Evolutionary conservation across 2,888 invertebrate genomes (phyloP).

Genomic region (Allacma fusca): DNA sequence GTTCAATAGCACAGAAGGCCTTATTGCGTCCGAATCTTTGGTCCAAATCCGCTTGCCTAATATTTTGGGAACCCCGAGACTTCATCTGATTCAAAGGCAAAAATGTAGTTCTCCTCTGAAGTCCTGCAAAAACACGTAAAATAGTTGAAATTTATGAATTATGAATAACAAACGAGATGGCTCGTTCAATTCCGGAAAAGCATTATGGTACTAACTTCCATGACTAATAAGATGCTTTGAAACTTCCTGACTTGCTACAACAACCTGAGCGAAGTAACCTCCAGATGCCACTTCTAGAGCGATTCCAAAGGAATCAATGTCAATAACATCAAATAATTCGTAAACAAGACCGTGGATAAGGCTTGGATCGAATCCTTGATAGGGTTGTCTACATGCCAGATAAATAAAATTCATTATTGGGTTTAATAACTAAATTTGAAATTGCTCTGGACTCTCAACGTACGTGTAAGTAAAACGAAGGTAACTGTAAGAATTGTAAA

Average conservation of each 20-base stretch:
- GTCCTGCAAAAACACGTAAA: constrained; percentile 33
- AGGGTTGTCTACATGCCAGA: not conserved
- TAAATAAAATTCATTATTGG: not conserved
- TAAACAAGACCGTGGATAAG: constrained; percentile 34
- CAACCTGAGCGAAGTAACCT: constrained; percentile 33
- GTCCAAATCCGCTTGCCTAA: constrained; percentile 47
- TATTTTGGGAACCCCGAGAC: not conserved
- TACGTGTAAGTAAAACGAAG: constrained; percentile 73
- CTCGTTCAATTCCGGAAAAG: too few relatives aligned
- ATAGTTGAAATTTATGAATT: too few relatives aligned
- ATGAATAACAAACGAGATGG: too few relatives aligned
- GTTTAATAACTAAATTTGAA: not conserved
- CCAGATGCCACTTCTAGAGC: constrained; percentile 42
- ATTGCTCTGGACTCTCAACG: not conserved
- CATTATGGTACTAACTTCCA: constrained; percentile 37
- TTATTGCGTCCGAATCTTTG: constrained; percentile 78
- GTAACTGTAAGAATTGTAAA: constrained; percentile 60
- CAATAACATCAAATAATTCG: constrained; percentile 39
- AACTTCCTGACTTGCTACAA: constrained; percentile 39
- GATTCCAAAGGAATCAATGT: constrained; percentile 22
- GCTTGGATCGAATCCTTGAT: constrained; percentile 18
- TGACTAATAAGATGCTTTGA: constrained; percentile 30
- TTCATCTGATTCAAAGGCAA: constrained; percentile 45
- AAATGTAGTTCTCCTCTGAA: constrained; percentile 46
- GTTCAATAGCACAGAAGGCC: constrained; percentile 81